A percentile compares a stretch with the other conserved stretches of the same genome.
Evolutionary conservation across 2,888 invertebrate genomes (phyloP).

Genomic region (Stegana nigrithorax): DNA sequence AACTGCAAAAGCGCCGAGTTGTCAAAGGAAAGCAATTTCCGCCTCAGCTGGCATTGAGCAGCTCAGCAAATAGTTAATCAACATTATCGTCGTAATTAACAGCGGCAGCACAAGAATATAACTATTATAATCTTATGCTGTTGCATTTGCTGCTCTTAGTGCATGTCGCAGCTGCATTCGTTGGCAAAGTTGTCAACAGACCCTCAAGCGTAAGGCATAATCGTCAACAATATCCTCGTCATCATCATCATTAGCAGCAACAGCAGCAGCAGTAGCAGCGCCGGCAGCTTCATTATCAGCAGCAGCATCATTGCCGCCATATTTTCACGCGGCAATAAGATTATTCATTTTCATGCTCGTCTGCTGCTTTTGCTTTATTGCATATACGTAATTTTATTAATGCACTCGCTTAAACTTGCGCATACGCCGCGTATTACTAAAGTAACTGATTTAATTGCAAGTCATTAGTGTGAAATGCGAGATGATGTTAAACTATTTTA

Average conservation of each 20-base stretch:
- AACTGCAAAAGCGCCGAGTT: no score
- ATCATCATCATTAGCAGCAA: background rate
- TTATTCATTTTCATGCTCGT: background rate
- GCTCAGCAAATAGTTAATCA: background rate
- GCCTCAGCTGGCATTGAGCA: background rate
- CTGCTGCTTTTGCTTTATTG: background rate
- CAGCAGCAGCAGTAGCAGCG: background rate
- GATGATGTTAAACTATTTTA: background rate
- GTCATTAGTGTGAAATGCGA: slow-evolving; percentile 9
- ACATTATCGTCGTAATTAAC: background rate
- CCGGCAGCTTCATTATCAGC: background rate
- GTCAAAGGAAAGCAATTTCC: no score
- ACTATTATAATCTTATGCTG: no score
- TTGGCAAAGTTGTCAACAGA: background rate
- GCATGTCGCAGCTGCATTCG: background rate
- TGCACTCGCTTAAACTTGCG: background rate
- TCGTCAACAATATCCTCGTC: background rate
- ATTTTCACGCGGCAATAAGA: no score
- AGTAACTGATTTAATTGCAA: background rate
- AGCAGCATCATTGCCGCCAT: no score
- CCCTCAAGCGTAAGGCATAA: background rate
- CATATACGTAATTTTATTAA: background rate
- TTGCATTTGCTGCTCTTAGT: background rate
- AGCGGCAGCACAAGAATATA: no score
- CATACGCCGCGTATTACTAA: background rate